Base-by-base conservation (phyloP, 2,888 invertebrate genomes). In the Rhorus exstirpatorius region DNA sequence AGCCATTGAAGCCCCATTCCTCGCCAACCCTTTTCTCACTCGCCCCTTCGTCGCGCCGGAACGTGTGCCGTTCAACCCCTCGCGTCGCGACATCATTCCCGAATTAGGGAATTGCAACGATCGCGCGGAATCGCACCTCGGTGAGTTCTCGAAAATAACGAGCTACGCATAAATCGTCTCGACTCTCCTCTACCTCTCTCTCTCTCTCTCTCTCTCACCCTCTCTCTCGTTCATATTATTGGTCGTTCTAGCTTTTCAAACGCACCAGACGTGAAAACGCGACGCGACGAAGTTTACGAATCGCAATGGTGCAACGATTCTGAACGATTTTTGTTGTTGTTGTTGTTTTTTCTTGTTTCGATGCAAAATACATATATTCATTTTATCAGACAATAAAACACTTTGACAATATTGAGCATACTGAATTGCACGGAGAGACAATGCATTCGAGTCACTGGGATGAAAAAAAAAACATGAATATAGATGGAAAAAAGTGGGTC, bases 71-170 rank as follows among this genome's bases (percentile, higher is more conserved):
- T 77, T 77, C 65, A 71, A 26, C 55, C 26, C 44, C 24, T 26
- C 38, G 17, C 78, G 35, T 61, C 67, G 75, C 74, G 65, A 78
- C 82, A 83, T 83, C 82, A 86, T 86, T 86, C 76, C 68, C 81
- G 83, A 84, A 86, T 86, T 86, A 84, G 82, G 75, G 81, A 84
- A 84, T 86, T 86, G 81, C 83, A 85, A 84, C 85, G 84, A 85
- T 84, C 84, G 70, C 58, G 19, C 65, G 84, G 82, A 82, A 85
- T 84, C 77, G 83, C 84, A 82, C 83, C 78, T 82, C 84, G 79
- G 68, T 84, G 83, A 76, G 65, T 81, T 79, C 70, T 78, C 72
- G 71, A 83, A 84, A 84, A 86, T 84, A 85, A 83, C 81, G 79
- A 81, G 77, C 63, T 17, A 53, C 65, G 75, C 61, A 72, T 84